Percentiles rank a stretch among this genome's conserved stretches.
phyloP scores from a whole-genome alignment of 2,113 vertebrate genomes.

The Romanogobio albipinnatus region DNA sequence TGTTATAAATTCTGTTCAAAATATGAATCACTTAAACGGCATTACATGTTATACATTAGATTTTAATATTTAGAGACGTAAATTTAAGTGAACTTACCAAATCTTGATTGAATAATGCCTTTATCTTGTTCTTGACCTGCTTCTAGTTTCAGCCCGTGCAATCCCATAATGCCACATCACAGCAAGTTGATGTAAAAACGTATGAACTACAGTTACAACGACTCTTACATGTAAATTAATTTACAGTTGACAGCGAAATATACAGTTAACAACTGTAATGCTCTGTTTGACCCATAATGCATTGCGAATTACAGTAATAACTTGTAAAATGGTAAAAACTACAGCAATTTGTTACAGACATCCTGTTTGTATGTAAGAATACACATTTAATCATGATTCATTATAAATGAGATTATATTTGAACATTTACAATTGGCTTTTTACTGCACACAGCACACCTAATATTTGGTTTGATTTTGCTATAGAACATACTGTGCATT shows the following conservation, averaged over 20 bases:
- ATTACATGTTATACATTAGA: too few species aligned
- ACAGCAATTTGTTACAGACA: constrained; percentile 3
- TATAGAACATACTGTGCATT: not conserved
- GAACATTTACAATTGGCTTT: not conserved
- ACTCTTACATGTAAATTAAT: not conserved
- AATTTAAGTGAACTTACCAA: too few species aligned
- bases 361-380: constrained; percentile 5
- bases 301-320: not conserved
- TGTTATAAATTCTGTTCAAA: too few species aligned
- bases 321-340: not conserved
- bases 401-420: not conserved
- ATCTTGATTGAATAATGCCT: too few species aligned
- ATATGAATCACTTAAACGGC: too few species aligned
- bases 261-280: not conserved
- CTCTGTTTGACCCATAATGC: not conserved
- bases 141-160: too few species aligned
- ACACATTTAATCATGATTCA: not conserved
- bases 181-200: too few species aligned
- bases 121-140: too few species aligned
- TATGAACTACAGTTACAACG: too few species aligned
- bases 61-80: too few species aligned
- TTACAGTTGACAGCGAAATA: not conserved
- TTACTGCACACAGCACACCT: not conserved
- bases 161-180: too few species aligned
- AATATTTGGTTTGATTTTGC: not conserved